These are phyloP conservation scores for Penaeus chinensis DNA, from an alignment of 1,140 invertebrate genomes.

Conservation along the genomic window DNA sequence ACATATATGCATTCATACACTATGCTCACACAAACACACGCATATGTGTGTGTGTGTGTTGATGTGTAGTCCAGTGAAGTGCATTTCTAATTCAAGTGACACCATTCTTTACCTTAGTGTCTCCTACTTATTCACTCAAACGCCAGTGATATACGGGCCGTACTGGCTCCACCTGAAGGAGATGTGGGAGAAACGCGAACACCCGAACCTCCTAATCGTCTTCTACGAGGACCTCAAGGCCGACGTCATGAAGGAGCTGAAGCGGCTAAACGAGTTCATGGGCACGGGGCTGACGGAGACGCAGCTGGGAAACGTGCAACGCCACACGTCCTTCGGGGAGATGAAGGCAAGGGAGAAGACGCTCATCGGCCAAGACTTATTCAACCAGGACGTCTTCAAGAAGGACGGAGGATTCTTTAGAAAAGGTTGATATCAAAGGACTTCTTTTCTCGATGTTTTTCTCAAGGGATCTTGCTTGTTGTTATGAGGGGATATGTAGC, in stretches of 20 bases:
- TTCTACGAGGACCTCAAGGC: constrained; percentile 64
- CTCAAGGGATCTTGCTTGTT: no score
- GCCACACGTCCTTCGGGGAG: constrained; percentile 15
- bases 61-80: neutral
- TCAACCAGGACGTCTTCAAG: no score
- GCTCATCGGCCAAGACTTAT: no score
- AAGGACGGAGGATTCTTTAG: no score
- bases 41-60: neutral
- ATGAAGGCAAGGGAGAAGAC: constrained; percentile 1
- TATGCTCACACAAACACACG: neutral
- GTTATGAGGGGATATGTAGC: no score
- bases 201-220: constrained; percentile 61
- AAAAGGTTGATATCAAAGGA: no score
- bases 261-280: constrained; percentile 80
- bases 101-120: no score
- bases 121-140: no score
- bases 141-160: constrained; percentile 53
- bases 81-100: no score
- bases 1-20: constrained; percentile 2
- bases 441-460: no score
- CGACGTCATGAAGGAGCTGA: constrained; percentile 75
- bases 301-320: constrained; percentile 73
- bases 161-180: constrained; percentile 58
- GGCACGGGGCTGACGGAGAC: constrained; percentile 76
- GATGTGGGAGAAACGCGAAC: constrained; percentile 59